These are phyloP conservation scores for Octodonta nipae DNA, from an alignment of 2,888 invertebrate species.

Conservation along the genomic window DNA sequence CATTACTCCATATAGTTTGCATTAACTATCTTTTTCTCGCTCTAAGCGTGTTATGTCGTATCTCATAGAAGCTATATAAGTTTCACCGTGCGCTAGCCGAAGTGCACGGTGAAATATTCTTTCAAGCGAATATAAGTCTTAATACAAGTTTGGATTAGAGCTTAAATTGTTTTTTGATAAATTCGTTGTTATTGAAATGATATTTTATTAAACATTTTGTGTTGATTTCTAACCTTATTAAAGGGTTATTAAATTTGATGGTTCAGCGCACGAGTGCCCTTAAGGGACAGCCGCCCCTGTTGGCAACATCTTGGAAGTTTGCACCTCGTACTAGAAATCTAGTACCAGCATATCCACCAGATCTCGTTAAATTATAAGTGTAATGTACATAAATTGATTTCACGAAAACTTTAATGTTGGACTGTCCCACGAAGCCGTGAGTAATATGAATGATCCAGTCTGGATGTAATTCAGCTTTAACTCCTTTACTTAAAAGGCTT, in stretches of 20 bases:
- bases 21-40: too few species aligned
- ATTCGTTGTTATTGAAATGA: too few species aligned
- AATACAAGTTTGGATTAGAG: too few species aligned
- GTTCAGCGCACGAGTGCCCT: slow-evolving; percentile 68
- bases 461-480: slow-evolving; percentile 64
- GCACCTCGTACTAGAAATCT: slow-evolving; percentile 93
- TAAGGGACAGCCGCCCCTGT: slow-evolving; percentile 97
- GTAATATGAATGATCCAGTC: slow-evolving; percentile 91
- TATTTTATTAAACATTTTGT: too few species aligned
- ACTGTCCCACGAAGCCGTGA: slow-evolving; percentile 89
- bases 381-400: slow-evolving; percentile 70
- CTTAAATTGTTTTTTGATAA: not conserved
- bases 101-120: too few species aligned
- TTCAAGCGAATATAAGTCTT: too few species aligned
- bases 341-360: slow-evolving; percentile 91
- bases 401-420: slow-evolving; percentile 83
- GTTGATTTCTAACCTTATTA: too few species aligned
- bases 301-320: slow-evolving; percentile 89
- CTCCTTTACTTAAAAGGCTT: slow-evolving; percentile 26
- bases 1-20: too few species aligned
- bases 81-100: too few species aligned
- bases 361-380: slow-evolving; percentile 84
- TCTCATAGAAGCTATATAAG: too few species aligned
- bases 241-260: slow-evolving; percentile 50
- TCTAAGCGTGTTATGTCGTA: too few species aligned